Evolutionary conservation across 2,888 invertebrate species (phyloP).

Genomic region (Notodonta dromedarius): DNA sequence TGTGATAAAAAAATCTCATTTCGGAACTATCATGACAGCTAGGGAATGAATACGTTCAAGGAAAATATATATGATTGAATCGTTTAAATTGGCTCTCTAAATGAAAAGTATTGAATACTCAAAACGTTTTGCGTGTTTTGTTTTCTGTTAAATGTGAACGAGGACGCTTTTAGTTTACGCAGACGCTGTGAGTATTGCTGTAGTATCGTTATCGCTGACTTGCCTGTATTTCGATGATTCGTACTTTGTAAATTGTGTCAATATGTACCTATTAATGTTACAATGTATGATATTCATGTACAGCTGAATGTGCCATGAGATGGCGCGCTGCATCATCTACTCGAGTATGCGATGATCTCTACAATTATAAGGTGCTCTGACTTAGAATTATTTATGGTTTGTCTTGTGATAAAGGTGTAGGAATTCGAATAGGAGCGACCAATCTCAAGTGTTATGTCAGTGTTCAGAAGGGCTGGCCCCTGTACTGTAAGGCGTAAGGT

Average conservation of each 20-base stretch:
- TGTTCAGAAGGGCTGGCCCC: slow-evolving; percentile 77
- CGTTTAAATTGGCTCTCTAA: slow-evolving; percentile 67
- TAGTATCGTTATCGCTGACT: slow-evolving; percentile 55
- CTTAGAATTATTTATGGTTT: slow-evolving; percentile 78
- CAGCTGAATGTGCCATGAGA: slow-evolving; percentile 75
- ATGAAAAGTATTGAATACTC: slow-evolving; percentile 65
- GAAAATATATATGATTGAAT: slow-evolving; percentile 29
- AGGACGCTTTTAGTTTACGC: slow-evolving; percentile 37
- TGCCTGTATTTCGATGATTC: slow-evolving; percentile 66
- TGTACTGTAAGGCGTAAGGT: slow-evolving; percentile 48
- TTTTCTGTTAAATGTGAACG: slow-evolving; percentile 24
- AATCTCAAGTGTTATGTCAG: slow-evolving; percentile 68
- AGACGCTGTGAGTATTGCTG: slow-evolving; percentile 31
- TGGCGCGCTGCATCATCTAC: slow-evolving; percentile 69
- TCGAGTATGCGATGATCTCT: slow-evolving; percentile 79
- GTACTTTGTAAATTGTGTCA: slow-evolving; percentile 76
- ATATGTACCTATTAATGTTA: slow-evolving; percentile 72
- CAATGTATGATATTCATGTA: slow-evolving; percentile 77
- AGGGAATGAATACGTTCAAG: slow-evolving; percentile 43
- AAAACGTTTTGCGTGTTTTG: slow-evolving; percentile 36
- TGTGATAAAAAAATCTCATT: slow-evolving; percentile 60
- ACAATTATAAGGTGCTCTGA: slow-evolving; percentile 85
- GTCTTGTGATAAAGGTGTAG: slow-evolving; percentile 77
- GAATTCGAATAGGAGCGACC: slow-evolving; percentile 75
- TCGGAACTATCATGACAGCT: slow-evolving; percentile 52